Percentiles rank a stretch among this genome's conserved stretches.
These are phyloP conservation scores for Nannospalax galili DNA, from an alignment of 2,113 vertebrate genomes.

Conservation along the genomic window DNA sequence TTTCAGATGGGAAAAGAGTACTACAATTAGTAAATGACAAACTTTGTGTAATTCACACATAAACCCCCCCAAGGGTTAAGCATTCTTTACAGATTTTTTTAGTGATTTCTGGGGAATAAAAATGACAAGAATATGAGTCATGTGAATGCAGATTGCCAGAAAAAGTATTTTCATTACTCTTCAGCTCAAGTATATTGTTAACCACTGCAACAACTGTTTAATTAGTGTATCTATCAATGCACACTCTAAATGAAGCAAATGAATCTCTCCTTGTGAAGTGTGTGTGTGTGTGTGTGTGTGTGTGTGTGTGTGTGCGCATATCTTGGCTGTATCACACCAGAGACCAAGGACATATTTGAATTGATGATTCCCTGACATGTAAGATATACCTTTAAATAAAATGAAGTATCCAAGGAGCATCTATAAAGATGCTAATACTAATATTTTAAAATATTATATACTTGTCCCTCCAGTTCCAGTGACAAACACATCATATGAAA, in stretches of 20 bases:
- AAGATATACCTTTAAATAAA: neutral
- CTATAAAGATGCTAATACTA: neutral
- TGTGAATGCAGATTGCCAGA: neutral
- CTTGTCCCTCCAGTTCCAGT: neutral
- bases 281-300: neutral
- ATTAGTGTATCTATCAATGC: neutral
- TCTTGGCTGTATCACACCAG: neutral
- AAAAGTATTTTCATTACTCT: neutral
- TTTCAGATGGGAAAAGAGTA: slow-evolving; percentile 21
- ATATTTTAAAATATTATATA: slow-evolving; percentile 13
- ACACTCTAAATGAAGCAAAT: neutral
- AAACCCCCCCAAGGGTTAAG: neutral
- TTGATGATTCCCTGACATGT: neutral
- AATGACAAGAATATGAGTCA: neutral
- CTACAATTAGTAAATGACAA: slow-evolving; percentile 13
- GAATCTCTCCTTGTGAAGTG: neutral
- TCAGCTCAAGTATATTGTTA: slow-evolving; percentile 30
- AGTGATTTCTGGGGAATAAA: slow-evolving; percentile 25
- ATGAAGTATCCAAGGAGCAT: neutral
- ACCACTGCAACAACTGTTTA: neutral
- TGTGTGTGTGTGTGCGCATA: neutral
- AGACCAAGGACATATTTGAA: neutral
- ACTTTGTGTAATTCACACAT: neutral
- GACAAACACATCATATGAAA: neutral
- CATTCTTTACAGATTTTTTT: slow-evolving; percentile 22